Conservation (phyloP, 2,888 invertebrate species). For the Nomada hirtipes region DNA sequence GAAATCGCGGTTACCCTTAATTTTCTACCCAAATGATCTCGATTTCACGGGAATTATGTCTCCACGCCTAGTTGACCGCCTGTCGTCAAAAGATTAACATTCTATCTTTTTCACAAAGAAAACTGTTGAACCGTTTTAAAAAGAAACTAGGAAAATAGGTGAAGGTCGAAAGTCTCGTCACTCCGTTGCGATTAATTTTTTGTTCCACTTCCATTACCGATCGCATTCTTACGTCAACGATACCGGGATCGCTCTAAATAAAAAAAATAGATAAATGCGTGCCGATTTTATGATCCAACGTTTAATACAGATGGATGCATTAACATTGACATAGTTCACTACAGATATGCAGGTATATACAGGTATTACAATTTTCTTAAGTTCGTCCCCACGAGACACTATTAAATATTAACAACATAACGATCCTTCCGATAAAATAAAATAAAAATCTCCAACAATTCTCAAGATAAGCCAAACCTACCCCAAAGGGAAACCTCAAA, state of each 20-base stretch:
- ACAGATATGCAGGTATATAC: too few relatives aligned
- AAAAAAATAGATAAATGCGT: background rate
- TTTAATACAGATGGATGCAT: background rate
- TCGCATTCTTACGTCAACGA: background rate
- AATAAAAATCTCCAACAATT: too few relatives aligned
- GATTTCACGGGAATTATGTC: background rate
- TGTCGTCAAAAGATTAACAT: background rate
- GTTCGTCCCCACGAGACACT: too few relatives aligned
- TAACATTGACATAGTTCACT: background rate
- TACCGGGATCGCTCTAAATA: background rate
- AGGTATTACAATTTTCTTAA: too few relatives aligned
- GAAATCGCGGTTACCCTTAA: background rate
- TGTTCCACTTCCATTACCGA: background rate
- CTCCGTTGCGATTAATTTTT: slow-evolving; percentile 7
- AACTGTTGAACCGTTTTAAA: slow-evolving; percentile 69
- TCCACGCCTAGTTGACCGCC: background rate
- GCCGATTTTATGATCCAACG: background rate
- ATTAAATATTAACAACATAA: too few relatives aligned
- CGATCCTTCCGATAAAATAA: too few relatives aligned
- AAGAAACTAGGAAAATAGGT: slow-evolving; percentile 67
- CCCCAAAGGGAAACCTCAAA: background rate
- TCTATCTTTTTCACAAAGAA: background rate
- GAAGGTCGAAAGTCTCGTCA: slow-evolving; percentile 68
- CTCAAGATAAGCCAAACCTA: too few relatives aligned
- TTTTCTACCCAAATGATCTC: background rate